Conservation (phyloP, 2,113 vertebrate genomes). For the Alethe diademata region DNA sequence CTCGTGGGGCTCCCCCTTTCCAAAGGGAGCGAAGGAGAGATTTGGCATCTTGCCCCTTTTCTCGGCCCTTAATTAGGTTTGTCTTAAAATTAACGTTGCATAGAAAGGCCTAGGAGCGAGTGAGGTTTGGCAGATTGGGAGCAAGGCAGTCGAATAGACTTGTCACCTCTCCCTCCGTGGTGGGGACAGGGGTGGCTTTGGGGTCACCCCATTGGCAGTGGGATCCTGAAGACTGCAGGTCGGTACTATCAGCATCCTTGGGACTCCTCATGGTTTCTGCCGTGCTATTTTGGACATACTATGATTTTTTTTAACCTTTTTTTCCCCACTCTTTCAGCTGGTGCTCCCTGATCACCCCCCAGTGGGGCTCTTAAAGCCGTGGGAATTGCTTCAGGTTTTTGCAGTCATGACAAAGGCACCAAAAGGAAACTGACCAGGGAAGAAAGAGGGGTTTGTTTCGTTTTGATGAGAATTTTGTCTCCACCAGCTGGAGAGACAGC, state of each 20-base stretch:
- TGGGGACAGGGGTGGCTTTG: neutral
- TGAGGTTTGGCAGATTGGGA: neutral
- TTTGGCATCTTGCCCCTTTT: neutral
- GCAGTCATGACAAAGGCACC: neutral
- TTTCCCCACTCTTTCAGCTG: accelerated
- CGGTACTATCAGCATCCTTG: accelerated
- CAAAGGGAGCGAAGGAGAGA: neutral
- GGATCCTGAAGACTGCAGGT: neutral
- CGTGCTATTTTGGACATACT: neutral
- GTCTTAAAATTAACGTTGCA: neutral
- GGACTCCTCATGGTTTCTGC: neutral
- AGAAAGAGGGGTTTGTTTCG: constrained; percentile 22
- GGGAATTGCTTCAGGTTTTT: neutral
- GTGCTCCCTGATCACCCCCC: neutral
- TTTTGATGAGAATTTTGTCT: constrained; percentile 56
- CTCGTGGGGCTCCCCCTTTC: neutral
- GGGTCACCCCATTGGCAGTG: neutral
- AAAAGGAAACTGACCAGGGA: neutral
- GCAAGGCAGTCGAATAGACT: neutral
- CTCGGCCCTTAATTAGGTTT: neutral
- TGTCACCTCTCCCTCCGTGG: neutral
- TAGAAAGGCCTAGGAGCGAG: neutral
- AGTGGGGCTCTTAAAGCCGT: accelerated
- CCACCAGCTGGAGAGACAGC: constrained; percentile 65
- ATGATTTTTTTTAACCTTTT: neutral